Base-by-base conservation (phyloP, 1,140 invertebrate genomes). In the Helicoverpa armigera region DNA sequence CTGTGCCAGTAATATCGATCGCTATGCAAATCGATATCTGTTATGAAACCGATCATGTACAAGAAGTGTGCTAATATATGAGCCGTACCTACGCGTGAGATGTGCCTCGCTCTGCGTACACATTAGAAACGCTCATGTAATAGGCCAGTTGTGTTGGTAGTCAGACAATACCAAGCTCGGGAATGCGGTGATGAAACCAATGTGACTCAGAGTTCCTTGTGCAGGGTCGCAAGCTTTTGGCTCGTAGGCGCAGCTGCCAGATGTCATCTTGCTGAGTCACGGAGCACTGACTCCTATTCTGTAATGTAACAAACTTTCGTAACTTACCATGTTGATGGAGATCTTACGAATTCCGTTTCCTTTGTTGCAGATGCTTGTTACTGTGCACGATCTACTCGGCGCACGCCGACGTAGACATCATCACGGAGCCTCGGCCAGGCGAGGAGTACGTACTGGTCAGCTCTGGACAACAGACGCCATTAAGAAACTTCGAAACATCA, bases 401-500 rank as follows among this genome's bases (percentile, higher is more conserved):
- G 5, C 80, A 80, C 75, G 91, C 92, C 53, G 95, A 95, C 73
- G 94, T 95, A 35, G 95, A 95, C 79, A 90, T 96, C 16, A 95
- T 96, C 80, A 96, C 95, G 48, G 94, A 95, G 85, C 95, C 95
- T 2, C 88, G 95, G 50, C 95, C 95, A 14, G 95, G 95, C 11
- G 94, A 96, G 83, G 95, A 96, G 86, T 96, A 95, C 87, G 95
- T 96, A 4, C 83, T 95, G 73, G 93, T 96, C 43, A 95, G 95
- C 67, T 94, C 94, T 14, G 95, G 93, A 12, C 92, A 94, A 75
- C 93, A 95, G 81, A 93, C 89, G 43, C 90, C 92, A 3, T 63
- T 95, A 63, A 93, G 89, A 83, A 92, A 92, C 77, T 95, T 95
- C 78, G 94, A 95, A 86, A 94, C 92, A 9, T 91, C 94, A 16